These are phyloP conservation scores for Scaptomyza pallida DNA, from an alignment of 1,140 invertebrate species.

Conservation along the genomic window DNA sequence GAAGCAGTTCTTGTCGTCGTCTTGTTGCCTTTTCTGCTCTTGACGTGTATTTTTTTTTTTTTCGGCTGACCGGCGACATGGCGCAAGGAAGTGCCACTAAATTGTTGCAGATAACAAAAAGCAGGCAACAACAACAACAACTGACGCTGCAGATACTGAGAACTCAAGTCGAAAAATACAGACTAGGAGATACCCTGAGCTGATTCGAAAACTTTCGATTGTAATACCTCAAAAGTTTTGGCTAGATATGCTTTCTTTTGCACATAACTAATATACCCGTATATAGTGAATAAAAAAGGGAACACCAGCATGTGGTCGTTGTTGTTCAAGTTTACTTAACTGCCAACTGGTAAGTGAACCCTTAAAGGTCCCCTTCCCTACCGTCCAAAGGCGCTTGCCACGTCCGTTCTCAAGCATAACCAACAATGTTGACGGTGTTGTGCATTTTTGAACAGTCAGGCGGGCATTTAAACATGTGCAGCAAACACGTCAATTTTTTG, in stretches of 20 bases:
- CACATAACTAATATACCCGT: no score
- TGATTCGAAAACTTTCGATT: no score
- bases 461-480: conserved; percentile 58
- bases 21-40: conserved; percentile 32
- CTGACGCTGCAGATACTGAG: no score
- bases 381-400: not conserved
- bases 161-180: no score
- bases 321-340: conserved; percentile 13
- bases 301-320: conserved; percentile 59
- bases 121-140: conserved; percentile 41
- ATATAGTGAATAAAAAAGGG: not conserved
- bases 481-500: conserved; percentile 57
- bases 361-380: not conserved
- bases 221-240: no score
- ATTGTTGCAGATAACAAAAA: conserved; percentile 73
- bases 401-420: conserved; percentile 29
- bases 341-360: conserved; percentile 31
- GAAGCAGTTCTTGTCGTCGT: conserved; percentile 30
- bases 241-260: no score
- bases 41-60: conserved; percentile 15
- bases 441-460: no score
- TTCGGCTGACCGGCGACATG: conserved; percentile 65
- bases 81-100: conserved; percentile 80
- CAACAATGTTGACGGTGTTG: conserved; percentile 53
- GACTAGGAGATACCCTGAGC: no score